phyloP scores from a whole-genome alignment of 92 coral and sea anemone species.

The Scolanthus callimorphus region DNA sequence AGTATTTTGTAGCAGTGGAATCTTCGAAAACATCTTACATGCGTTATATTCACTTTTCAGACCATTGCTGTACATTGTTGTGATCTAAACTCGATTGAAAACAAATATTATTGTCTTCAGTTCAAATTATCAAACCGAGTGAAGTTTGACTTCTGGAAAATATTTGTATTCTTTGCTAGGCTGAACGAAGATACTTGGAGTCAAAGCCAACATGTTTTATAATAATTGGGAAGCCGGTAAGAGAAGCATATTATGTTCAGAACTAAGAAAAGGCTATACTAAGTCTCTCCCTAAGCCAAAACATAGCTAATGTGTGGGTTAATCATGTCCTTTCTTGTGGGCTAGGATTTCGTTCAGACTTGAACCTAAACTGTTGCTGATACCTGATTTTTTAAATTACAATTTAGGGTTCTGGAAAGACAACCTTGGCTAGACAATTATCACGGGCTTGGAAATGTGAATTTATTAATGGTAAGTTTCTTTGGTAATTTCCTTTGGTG shows the following conservation, averaged over 20 bases:
- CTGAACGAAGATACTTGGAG: constrained; percentile 74
- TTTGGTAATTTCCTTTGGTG: background rate
- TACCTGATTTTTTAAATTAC: no score
- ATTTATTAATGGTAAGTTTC: constrained; percentile 73
- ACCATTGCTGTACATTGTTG: no score
- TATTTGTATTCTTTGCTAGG: constrained; percentile 31
- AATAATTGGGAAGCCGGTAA: constrained; percentile 90
- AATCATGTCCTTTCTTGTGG: no score
- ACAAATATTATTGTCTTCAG: no score
- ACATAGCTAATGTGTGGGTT: no score
- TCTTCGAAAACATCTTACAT: no score
- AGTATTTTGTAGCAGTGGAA: background rate
- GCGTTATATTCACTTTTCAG: no score
- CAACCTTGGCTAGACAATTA: constrained; percentile 78
- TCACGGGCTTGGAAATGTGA: constrained; percentile 96
- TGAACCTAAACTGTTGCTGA: no score
- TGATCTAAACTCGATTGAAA: no score
- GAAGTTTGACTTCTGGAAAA: background rate
- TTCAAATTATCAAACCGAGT: background rate
- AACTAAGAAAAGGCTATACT: background rate
- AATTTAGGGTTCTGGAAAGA: constrained; percentile 88
- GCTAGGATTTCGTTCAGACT: no score
- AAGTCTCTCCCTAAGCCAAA: no score
- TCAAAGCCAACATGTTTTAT: constrained; percentile 94
- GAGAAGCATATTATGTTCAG: constrained; percentile 1